Base-by-base conservation (phyloP, 2,113 vertebrate species). In the Aspiorhynchus laticeps region DNA sequence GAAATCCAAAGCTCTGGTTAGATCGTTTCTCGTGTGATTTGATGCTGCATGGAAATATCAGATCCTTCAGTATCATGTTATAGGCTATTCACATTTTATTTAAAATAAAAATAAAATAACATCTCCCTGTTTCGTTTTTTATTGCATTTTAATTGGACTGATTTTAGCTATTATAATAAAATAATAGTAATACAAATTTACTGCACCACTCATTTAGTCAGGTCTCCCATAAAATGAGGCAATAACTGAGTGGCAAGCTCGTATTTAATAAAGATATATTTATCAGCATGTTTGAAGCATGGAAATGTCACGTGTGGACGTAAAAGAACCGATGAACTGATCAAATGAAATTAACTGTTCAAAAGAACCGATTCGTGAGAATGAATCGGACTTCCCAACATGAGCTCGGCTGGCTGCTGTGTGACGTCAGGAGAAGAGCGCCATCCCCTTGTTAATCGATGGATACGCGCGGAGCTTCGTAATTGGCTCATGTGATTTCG, bases 361-460 rank as follows among this genome's bases (percentile, higher is more conserved):
- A 1, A 83, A 83, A 36, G 63, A 83, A 71, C 80, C 65, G 81
- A 83, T 24, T 71, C 43, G 17, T 15, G 2, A 8, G 24, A 80
- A 46, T 12, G 59, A 82, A 1, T 43, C 24, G 0, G 5, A 33
- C 38, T 65, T 46, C 43, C 26, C n/a, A 78, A 1, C 43, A 26
- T 17, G 74, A 48, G 75, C 82, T 36, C 21, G 3, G 6, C 56
- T 36, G 41, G 26, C 48, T 26, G 38, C 38, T 38, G 28, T 19
- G 74, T 85, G 84, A 85, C 75, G 84, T 79, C 84, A 21, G 63
- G 26, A 67, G 28, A 14, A 48, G 14, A 10, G 15, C 15, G 24
- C 61, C 5, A 14, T 17, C 61, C 41, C 2, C 5, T 10, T 36
- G 15, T 0, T 7, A 6, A 41, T 26, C 24, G 79, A 63, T 65